Evolutionary conservation across 2,888 invertebrate genomes (phyloP), one percentile per base, ranked within the genome.

Genomic region (Sinhomidia bicolor): DNA sequence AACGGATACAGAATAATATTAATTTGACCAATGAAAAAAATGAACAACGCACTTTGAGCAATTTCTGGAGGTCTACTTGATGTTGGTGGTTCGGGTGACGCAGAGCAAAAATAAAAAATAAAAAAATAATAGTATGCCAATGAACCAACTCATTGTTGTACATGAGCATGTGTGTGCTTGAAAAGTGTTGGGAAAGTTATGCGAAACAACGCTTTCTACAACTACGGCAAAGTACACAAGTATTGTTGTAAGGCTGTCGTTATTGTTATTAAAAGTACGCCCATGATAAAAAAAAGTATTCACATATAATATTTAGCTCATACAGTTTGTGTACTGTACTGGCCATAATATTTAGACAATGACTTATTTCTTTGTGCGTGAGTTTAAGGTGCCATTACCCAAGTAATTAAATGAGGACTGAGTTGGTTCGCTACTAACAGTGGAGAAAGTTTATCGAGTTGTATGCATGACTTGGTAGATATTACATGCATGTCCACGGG

Each of bases 331-430:
- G 78, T 71, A 32, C 47, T 62, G 57, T n/a, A n/a, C n/a, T n/a
- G n/a, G 57, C 32, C 44, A 71, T 71, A 47, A 44, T 79, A 78
- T 51, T 84, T 84, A 76, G 32, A 68, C 88, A 79, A 79, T 88
- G 84, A 88, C 78, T 84, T 78, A 87, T 71, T 84, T 51, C 5
- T 57, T 57, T 82, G 84, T 54, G 84, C 57, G 84, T 65, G 79
- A 81, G 62, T 83, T 80, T 76, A 81, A 51, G 54, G 17, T 81
- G 71, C 57, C 60, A 84, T 88, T 79, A 88, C 57, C 79, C 71
- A 62, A 68, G 84, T 84, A 88, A 88, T 88, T 88, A 88, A 88
- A 88, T 88, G 88, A 79, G 79, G 62, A 78, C 82, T 79, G 20
- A 29, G 26, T 23, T 51, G 51, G 20, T 6, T 17, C 29, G n/a